These are phyloP conservation scores for Callithrix jacchus DNA, from an alignment of 2,113 vertebrate genomes.

Conservation along the genomic window DNA sequence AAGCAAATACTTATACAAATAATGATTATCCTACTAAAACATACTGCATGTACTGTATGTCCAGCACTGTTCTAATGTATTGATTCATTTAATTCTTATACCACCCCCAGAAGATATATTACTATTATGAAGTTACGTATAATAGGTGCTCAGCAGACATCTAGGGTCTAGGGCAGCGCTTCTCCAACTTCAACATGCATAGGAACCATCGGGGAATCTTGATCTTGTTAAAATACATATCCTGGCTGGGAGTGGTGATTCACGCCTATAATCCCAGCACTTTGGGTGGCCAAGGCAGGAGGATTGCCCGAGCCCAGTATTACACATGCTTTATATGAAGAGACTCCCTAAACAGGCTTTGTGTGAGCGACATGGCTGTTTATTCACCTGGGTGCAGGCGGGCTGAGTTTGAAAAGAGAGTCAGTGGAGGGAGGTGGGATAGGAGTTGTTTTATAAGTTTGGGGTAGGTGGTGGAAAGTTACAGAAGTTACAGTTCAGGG, in stretches of 20 bases:
- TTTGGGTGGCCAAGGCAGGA: too few species aligned
- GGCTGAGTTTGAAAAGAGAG: too few species aligned
- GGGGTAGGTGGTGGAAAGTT: too few species aligned
- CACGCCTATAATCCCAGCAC: too few species aligned
- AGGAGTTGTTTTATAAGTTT: too few species aligned
- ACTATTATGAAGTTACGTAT: neutral
- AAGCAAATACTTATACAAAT: neutral
- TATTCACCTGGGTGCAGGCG: too few species aligned
- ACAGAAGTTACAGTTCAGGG: too few species aligned
- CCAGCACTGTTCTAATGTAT: neutral
- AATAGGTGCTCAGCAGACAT: neutral
- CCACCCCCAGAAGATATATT: neutral
- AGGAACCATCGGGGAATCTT: neutral
- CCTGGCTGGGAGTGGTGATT: neutral
- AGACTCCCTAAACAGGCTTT: too few species aligned
- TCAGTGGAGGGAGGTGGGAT: too few species aligned
- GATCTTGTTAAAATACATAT: neutral
- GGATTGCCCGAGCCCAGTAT: too few species aligned
- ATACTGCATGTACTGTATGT: neutral
- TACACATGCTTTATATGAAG: too few species aligned
- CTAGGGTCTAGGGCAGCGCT: accelerated
- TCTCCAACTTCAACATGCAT: neutral
- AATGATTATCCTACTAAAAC: neutral
- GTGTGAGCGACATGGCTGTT: too few species aligned
- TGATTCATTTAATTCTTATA: neutral